These are phyloP conservation scores for Anthonomus grandis DNA, from an alignment of 1,140 invertebrate species.

Conservation along the genomic window DNA sequence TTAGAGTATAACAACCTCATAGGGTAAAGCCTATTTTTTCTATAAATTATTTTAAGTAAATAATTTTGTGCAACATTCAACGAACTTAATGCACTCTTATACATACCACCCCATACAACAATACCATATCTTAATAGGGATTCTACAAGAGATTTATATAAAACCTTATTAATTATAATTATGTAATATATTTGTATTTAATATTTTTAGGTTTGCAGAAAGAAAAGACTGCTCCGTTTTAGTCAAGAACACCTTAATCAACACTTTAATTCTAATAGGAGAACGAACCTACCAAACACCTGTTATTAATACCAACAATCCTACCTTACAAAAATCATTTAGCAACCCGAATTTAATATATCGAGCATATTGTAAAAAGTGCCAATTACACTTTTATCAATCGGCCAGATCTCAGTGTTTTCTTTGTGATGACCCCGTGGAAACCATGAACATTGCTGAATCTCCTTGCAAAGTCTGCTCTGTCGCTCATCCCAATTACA, in stretches of 20 bases:
- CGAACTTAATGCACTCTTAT: too few relatives aligned
- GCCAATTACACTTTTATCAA: slow-evolving; percentile 23
- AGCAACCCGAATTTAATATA: slow-evolving; percentile 28
- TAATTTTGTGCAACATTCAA: too few relatives aligned
- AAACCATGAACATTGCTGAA: slow-evolving; percentile 42
- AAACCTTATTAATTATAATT: too few relatives aligned
- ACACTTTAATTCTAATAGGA: slow-evolving; percentile 22
- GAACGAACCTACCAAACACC: slow-evolving; percentile 10
- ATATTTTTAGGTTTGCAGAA: slow-evolving; percentile 30
- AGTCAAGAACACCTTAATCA: slow-evolving; percentile 29
- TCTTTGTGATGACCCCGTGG: slow-evolving; percentile 31
- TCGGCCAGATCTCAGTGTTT: slow-evolving; percentile 32
- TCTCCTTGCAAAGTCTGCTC: slow-evolving; percentile 45
- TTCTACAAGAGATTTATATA: too few relatives aligned
- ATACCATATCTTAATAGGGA: too few relatives aligned
- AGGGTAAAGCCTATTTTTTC: too few relatives aligned
- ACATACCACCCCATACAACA: too few relatives aligned
- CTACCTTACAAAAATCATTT: slow-evolving; percentile 16
- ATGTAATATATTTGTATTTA: slow-evolving; percentile 17
- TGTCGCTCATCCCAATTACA: slow-evolving; percentile 38
- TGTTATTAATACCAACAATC: slow-evolving; percentile 8
- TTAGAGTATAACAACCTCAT: too few relatives aligned
- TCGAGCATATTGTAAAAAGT: slow-evolving; percentile 22
- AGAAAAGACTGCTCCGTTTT: slow-evolving; percentile 31
- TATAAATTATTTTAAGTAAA: too few relatives aligned